Evolutionary conservation across 2,797 vertebrate species (phyloP).

Genomic region (Rhynchotus rufescens): DNA sequence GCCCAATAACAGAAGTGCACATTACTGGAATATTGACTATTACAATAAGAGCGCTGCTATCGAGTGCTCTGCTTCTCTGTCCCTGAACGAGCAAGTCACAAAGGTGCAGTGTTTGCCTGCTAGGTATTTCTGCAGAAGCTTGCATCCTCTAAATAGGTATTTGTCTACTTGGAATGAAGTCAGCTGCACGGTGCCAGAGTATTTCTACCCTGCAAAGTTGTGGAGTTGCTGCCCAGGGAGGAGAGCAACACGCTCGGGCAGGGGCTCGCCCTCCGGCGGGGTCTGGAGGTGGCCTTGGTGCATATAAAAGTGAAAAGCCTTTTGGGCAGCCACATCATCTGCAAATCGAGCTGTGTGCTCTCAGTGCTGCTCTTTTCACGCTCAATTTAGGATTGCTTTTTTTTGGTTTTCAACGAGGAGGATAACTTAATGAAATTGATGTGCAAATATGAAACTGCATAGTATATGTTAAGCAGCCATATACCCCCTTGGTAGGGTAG

Average conservation of each 20-base stretch:
- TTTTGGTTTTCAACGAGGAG: slow-evolving; percentile 51
- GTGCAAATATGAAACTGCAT: slow-evolving; percentile 92
- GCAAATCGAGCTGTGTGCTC: slow-evolving; percentile 14
- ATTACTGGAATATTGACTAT: slow-evolving; percentile 19
- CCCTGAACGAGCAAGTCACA: slow-evolving; percentile 69
- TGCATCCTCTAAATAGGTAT: slow-evolving; percentile 57
- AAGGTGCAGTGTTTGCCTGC: slow-evolving; percentile 17
- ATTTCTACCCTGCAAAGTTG: slow-evolving; percentile 53
- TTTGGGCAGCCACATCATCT: slow-evolving; percentile 15
- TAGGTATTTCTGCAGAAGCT: slow-evolving; percentile 59
- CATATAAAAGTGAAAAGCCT: slow-evolving; percentile 32
- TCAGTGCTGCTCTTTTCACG: slow-evolving; percentile 7
- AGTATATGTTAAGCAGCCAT: slow-evolving; percentile 89
- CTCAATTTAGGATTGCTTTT: not conserved
- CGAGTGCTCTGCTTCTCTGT: slow-evolving; percentile 53
- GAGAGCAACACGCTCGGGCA: slow-evolving; percentile 47
- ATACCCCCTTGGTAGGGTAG: slow-evolving; percentile 68
- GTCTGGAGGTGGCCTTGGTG: slow-evolving; percentile 12
- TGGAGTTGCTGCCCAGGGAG: slow-evolving; percentile 24
- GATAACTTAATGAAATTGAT: slow-evolving; percentile 65
- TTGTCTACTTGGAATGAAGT: slow-evolving; percentile 49
- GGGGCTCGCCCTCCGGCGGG: not conserved
- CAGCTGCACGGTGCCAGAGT: slow-evolving; percentile 54
- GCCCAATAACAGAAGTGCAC: slow-evolving; percentile 52
- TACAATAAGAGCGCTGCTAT: not conserved